phyloP scores from a whole-genome alignment of 1,140 invertebrate species.

The Diorhabda elongata region DNA sequence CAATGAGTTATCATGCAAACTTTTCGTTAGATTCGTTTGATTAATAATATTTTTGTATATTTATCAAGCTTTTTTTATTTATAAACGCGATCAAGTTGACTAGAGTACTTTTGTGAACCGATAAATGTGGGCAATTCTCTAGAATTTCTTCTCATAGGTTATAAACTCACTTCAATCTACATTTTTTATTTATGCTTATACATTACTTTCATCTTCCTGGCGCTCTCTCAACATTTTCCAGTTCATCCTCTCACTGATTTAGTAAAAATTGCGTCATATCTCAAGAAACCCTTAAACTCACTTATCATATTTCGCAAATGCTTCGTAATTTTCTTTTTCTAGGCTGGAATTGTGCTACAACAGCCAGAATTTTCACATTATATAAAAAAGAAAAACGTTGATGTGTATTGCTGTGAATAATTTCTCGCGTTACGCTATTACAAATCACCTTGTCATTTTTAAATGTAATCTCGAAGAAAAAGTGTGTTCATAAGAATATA shows the following conservation, averaged over 20 bases:
- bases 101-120: no score
- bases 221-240: neutral
- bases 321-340: neutral
- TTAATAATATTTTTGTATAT: no score
- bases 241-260: neutral
- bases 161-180: no score
- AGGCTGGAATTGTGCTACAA: neutral
- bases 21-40: no score
- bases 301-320: neutral
- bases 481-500: neutral
- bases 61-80: no score
- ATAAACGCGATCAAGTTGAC: no score
- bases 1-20: no score
- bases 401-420: slow-evolving; percentile 2
- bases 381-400: neutral
- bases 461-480: neutral
- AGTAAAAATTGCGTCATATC: neutral
- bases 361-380: no score
- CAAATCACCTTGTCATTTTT: slow-evolving; percentile 1
- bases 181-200: no score
- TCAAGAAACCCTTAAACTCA: neutral
- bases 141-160: no score
- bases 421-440: neutral
- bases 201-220: no score
- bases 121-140: no score